Evolutionary conservation across 2,888 invertebrate species (phyloP).

Genomic region (Drosophila ochracea): DNA sequence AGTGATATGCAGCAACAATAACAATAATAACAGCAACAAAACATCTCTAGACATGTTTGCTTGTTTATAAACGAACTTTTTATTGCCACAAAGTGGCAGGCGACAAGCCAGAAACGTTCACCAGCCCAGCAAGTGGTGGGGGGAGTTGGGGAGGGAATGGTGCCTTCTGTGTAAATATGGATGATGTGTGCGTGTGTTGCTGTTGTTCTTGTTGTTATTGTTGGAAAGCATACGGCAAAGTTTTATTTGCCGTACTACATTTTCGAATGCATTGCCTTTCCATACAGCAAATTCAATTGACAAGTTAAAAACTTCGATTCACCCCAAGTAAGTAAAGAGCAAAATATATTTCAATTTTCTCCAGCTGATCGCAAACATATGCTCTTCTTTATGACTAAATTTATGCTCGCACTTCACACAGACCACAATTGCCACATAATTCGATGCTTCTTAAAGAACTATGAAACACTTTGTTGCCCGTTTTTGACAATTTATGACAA

Average conservation of each 20-base stretch:
- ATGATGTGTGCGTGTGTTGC: constrained; percentile 9
- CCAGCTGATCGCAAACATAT: not conserved
- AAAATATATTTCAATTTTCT: constrained; percentile 4
- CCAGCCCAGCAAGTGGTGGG: constrained; percentile 18
- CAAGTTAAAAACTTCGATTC: constrained; percentile 37
- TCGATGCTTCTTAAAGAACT: not conserved
- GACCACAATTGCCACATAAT: not conserved
- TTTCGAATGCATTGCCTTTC: constrained; percentile 47
- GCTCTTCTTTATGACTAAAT: not conserved
- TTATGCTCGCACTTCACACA: not conserved
- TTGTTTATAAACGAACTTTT: constrained; percentile 77
- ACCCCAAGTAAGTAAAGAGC: constrained; percentile 18
- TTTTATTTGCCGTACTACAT: constrained; percentile 39
- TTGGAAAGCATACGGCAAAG: constrained; percentile 36
- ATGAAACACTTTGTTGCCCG: not conserved
- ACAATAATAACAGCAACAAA: constrained; percentile 45
- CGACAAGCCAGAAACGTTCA: constrained; percentile 64
- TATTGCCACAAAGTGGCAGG: constrained; percentile 76
- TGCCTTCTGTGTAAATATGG: not conserved
- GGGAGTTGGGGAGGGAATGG: not conserved
- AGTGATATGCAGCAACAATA: constrained; percentile 62
- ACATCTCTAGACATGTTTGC: constrained; percentile 65
- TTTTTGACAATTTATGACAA: constrained; percentile 2
- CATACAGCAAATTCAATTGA: constrained; percentile 49
- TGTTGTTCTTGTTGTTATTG: constrained; percentile 12